These are phyloP conservation scores for Puffinus mauretanicus DNA, from an alignment of 2,113 vertebrate genomes.

Conservation along the genomic window DNA sequence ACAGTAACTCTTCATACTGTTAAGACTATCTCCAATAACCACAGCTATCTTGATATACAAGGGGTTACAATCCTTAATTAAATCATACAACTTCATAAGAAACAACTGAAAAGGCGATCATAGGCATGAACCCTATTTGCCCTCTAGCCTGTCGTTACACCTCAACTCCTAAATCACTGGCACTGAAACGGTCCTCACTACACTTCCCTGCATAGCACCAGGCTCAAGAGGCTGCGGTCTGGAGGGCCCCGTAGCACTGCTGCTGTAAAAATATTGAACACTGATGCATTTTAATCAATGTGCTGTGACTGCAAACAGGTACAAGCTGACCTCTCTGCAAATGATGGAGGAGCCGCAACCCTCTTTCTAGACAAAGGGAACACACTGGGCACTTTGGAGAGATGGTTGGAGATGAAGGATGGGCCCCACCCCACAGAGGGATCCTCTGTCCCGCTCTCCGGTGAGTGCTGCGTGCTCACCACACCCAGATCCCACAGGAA, in stretches of 20 bases:
- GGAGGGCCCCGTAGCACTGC: no score
- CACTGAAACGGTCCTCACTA: neutral
- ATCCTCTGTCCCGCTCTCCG: no score
- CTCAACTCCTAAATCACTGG: neutral
- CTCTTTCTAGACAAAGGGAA: neutral
- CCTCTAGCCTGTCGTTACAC: neutral
- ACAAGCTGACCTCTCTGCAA: neutral
- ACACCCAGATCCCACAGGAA: neutral
- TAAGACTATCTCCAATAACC: neutral
- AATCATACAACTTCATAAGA: no score
- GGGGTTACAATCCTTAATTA: neutral
- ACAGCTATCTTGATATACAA: neutral
- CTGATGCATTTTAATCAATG: neutral
- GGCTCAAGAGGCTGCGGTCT: accelerated
- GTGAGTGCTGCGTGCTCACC: neutral
- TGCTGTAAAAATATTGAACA: neutral
- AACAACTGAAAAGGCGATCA: neutral
- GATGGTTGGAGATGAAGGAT: neutral
- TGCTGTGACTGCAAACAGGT: neutral
- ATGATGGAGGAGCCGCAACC: accelerated
- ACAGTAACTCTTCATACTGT: no score
- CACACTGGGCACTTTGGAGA: no score
- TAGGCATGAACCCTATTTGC: neutral
- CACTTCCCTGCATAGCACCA: neutral
- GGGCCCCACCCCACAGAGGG: no score